Conservation (phyloP, 1,140 invertebrate genomes). For the Vanessa atalanta region DNA sequence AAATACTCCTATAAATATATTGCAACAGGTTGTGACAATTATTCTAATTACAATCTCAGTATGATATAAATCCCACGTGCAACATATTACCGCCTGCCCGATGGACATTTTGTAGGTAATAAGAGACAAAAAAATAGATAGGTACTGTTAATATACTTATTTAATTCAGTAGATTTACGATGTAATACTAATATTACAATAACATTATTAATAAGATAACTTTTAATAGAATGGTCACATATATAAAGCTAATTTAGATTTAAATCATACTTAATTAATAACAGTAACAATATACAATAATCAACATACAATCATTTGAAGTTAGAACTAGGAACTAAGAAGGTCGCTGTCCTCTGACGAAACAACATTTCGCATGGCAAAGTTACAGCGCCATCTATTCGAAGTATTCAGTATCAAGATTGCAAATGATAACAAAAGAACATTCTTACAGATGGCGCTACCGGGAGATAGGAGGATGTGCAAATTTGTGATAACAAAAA, state of each 20-base stretch:
- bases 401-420: constrained; percentile 15
- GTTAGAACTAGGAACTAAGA: constrained; percentile 18
- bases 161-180: too few species aligned
- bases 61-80: neutral
- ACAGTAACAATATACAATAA: neutral
- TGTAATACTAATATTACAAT: neutral
- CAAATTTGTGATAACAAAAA: constrained; percentile 72
- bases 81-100: neutral
- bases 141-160: too few species aligned
- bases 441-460: constrained; percentile 60
- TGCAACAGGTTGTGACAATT: too few species aligned
- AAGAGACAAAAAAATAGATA: neutral
- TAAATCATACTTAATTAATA: constrained; percentile 12
- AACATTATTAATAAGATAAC: neutral
- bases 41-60: too few species aligned
- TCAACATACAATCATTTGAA: neutral
- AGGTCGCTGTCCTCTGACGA: constrained; percentile 53
- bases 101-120: neutral
- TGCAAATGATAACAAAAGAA: constrained; percentile 35
- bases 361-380: constrained; percentile 47
- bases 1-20: too few species aligned
- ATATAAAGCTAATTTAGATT: neutral
- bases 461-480: constrained; percentile 49
- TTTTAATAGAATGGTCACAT: neutral
- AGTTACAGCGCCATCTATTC: constrained; percentile 53